Percentiles rank a stretch among this genome's conserved stretches.
Evolutionary conservation across 2,797 vertebrate species (phyloP).

Genomic region (Saxicola maurus): DNA sequence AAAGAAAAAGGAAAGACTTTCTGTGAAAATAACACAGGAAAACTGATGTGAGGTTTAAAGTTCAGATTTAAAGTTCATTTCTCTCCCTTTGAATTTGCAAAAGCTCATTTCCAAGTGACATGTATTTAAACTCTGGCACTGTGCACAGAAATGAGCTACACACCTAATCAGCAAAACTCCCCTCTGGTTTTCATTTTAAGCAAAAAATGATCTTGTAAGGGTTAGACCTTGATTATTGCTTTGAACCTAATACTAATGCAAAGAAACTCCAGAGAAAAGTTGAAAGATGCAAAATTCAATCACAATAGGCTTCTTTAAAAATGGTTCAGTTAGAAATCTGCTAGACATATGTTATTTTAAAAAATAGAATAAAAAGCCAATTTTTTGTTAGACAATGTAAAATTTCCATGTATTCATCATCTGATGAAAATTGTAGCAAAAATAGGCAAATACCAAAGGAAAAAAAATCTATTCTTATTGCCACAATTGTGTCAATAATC

Average conservation of each 20-base stretch:
- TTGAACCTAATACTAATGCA: neutral
- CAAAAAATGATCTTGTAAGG: neutral
- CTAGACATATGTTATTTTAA: neutral
- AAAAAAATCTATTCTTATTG: constrained; percentile 42
- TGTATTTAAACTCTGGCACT: neutral
- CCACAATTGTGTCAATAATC: neutral
- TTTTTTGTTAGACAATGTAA: neutral
- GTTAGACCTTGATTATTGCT: neutral
- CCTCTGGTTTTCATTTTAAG: neutral
- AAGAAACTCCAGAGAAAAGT: neutral
- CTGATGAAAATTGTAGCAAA: neutral
- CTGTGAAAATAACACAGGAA: neutral
- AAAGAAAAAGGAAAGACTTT: constrained; percentile 48
- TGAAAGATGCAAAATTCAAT: neutral
- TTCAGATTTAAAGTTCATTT: neutral
- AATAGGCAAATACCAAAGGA: neutral
- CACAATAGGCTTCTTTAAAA: neutral
- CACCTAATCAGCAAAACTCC: neutral
- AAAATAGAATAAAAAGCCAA: neutral
- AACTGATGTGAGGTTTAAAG: no score
- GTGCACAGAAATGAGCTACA: neutral
- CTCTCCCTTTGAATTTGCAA: neutral
- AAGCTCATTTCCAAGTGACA: neutral
- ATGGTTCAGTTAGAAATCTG: neutral
- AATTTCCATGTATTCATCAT: neutral